These are phyloP conservation scores for Aselliscus stoliczkanus DNA, from an alignment of 2,797 vertebrate genomes.

Conservation along the genomic window DNA sequence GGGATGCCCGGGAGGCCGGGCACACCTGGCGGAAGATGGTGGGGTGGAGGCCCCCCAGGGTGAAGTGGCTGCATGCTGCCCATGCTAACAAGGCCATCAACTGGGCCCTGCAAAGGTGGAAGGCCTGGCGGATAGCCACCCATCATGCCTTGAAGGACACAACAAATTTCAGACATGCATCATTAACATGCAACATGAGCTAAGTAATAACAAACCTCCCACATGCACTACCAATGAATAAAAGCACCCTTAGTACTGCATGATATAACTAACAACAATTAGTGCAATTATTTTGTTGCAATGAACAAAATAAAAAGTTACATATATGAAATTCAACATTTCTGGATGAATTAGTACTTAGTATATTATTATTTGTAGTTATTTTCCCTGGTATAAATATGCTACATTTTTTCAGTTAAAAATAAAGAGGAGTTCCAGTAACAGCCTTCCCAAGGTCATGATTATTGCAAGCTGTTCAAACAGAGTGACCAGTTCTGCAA, in stretches of 20 bases:
- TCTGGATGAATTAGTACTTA: slow-evolving; percentile 83
- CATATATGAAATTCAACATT: slow-evolving; percentile 73
- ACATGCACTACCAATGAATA: slow-evolving; percentile 84
- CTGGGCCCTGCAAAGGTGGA: slow-evolving; percentile 89
- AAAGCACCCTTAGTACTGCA: slow-evolving; percentile 82
- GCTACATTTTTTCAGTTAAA: slow-evolving; percentile 66
- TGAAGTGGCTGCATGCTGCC: slow-evolving; percentile 93
- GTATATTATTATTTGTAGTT: slow-evolving; percentile 68
- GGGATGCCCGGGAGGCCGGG: slow-evolving; percentile 91
- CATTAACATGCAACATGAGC: slow-evolving; percentile 91
- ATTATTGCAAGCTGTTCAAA: slow-evolving; percentile 77
- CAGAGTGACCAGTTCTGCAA: slow-evolving; percentile 74
- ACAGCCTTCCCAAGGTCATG: slow-evolving; percentile 77
- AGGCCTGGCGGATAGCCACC: slow-evolving; percentile 92
- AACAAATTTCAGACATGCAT: slow-evolving; percentile 96
- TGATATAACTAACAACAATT: slow-evolving; percentile 79
- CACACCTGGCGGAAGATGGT: slow-evolving; percentile 90
- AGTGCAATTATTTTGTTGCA: slow-evolving; percentile 85
- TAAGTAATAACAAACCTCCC: slow-evolving; percentile 77
- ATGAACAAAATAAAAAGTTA: slow-evolving; percentile 76
- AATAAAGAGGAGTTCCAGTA: slow-evolving; percentile 73
- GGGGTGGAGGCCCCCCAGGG: slow-evolving; percentile 91
- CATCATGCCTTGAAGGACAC: slow-evolving; percentile 95
- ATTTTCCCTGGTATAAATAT: slow-evolving; percentile 65
- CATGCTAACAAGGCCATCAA: slow-evolving; percentile 96